Base-by-base conservation (phyloP, 2,888 invertebrate genomes). In the Tillus elongatus region DNA sequence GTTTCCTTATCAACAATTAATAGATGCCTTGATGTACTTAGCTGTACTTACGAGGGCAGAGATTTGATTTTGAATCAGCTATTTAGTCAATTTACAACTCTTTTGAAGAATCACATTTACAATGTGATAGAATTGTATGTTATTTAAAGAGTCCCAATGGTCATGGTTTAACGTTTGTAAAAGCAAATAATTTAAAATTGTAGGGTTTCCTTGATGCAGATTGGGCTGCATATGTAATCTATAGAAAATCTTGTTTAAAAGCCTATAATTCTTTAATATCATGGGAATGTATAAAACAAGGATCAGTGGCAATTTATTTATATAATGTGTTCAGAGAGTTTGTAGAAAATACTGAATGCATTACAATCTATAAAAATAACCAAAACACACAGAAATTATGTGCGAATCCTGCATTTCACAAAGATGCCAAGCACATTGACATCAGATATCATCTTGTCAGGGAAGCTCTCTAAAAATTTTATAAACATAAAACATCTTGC, bases 31-130 rank as follows among this genome's bases (percentile, higher is more conserved):
- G 24, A 35, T 42, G 16, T 46, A 42, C 35, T 15, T 44, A 28
- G 13, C 41, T 13, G 40, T 26, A 1, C 36, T 39, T 9, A 35
- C 33, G n/a, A 40, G 44, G 9, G 41, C 43, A 9, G 46, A 46
- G 36, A 43, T 49, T 12, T 26, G 26, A 3, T 49, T 34, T 36
- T 19, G 45, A 9, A 40, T 44, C 8, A 40, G 40, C 16, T 36
- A 43, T 39, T 33, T 47, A 4, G 28, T 27, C 35, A 33, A 41
- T 30, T 36, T 30, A 45, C 14, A 42, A 36, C 30, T 40, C 39
- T 15, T 42, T 37, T 4, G 11, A 30, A 35, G 32, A 41, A 30
- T 19, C 24, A 19, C 8, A 39, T 11, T 41, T 41, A 38, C 15
- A 13, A 30, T 38, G 40, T 11, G 43, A 30, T 9, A 12, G 37